phyloP scores from a whole-genome alignment of 2,113 vertebrate species.

The Phrynosoma platyrhinos region DNA sequence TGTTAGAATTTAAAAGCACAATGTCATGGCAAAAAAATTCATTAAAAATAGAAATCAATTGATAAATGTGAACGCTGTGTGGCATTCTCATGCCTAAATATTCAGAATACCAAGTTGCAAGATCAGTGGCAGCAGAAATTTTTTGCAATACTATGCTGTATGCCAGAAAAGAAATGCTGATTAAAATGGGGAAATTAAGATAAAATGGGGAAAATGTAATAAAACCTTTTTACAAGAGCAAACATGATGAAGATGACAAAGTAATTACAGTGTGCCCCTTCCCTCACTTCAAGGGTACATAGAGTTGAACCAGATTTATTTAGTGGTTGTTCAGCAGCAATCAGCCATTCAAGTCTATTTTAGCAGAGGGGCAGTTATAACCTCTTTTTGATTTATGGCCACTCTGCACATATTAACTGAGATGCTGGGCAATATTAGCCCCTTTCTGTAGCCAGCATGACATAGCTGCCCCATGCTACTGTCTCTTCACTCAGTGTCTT shows the following conservation, averaged over 20 bases:
- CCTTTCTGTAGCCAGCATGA: conserved; percentile 1
- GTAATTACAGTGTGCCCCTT: not conserved
- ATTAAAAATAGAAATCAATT: conserved; percentile 10
- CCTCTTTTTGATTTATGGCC: not conserved
- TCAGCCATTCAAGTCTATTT: not conserved
- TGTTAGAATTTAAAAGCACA: not conserved
- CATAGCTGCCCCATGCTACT: not conserved
- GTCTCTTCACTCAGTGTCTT: not conserved
- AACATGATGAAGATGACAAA: not conserved
- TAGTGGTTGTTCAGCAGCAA: not conserved
- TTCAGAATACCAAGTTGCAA: not conserved
- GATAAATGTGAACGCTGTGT: not conserved
- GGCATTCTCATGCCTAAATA: not conserved
- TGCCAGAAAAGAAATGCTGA: not conserved
- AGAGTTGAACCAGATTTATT: conserved; percentile 3
- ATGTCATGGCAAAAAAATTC: not conserved
- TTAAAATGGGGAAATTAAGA: not conserved
- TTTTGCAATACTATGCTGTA: not conserved
- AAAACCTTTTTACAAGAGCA: not conserved
- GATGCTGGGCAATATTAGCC: not conserved
- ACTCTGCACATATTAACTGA: not conserved
- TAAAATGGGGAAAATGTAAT: not conserved
- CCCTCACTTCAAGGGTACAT: not conserved
- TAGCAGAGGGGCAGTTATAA: not conserved
- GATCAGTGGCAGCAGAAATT: not conserved